Evolutionary conservation across 2,888 invertebrate genomes (phyloP), one percentile per base, ranked within the genome.

Genomic region (Charanyca ferruginea): DNA sequence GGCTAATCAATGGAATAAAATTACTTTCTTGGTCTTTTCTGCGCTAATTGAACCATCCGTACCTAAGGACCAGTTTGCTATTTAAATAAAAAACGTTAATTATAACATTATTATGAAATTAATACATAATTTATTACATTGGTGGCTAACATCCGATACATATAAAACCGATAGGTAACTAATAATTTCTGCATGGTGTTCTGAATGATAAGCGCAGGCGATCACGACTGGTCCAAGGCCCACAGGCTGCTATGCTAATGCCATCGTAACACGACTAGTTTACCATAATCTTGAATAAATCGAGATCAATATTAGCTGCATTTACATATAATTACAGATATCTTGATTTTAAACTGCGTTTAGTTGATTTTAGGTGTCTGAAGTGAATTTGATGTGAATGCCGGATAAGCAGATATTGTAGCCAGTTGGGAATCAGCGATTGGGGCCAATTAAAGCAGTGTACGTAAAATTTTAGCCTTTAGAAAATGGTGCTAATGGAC

Each of bases 161-260:
- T 32, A n/a, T 32, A 35, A 23, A 35, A n/a, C n/a, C 8, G n/a
- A 48, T 48, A 48, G n/a, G 41, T 48, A 48, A 13, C 16, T 44
- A 48, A 53, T 48, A 53, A 45, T 42, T 47, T 16, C 32, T n/a
- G 44, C 35, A 54, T 58, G 71, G 58, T 47, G 51, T 18, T 28
- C 53, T n/a, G n/a, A n/a, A 18, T 47, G 64, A n/a, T 23, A 54
- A 59, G 42, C 49, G 13, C 20, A 4, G 59, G 47, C 22, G 44
- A 41, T 22, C 65, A 58, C 80, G 72, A 65, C 42, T 52, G 48
- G 38, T 28, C 60, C 79, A 77, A 79, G 79, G 79, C 32, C 64
- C 63, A 62, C 78, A 18, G 42, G 68, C 53, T 51, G 52, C 44
- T 63, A 63, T 53, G 59, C 28, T 72, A 68, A 73, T 68, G 20